Evolutionary conservation across 2,113 vertebrate species (phyloP).

Genomic region (Callaeas wilsoni): DNA sequence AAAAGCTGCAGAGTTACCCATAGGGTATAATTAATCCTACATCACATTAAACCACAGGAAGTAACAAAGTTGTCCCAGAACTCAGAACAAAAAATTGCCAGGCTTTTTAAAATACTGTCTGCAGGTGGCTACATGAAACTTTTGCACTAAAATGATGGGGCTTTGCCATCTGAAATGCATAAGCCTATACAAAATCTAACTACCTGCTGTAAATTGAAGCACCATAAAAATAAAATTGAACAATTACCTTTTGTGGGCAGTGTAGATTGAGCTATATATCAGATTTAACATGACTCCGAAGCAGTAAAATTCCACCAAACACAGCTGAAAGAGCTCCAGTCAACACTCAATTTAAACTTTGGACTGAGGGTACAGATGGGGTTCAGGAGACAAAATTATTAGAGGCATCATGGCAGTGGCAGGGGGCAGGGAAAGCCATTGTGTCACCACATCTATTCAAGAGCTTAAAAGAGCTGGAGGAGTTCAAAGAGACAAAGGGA

Average conservation of each 20-base stretch:
- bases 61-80: background rate
- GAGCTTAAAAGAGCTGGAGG: background rate
- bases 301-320: conserved; percentile 29
- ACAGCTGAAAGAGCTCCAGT: background rate
- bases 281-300: conserved; percentile 11
- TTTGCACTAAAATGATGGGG: conserved; percentile 20
- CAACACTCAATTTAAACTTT: conserved; percentile 19
- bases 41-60: background rate
- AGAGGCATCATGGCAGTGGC: background rate
- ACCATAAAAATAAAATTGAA: conserved; percentile 54
- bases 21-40: background rate
- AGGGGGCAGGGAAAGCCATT: background rate
- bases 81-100: background rate
- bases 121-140: conserved; percentile 38
- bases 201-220: conserved; percentile 28
- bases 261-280: conserved; percentile 20
- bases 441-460: background rate
- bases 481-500: background rate
- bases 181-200: conserved; percentile 20
- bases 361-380: background rate
- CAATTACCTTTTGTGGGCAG: conserved; percentile 27
- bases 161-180: conserved; percentile 24
- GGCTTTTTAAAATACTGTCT: background rate
- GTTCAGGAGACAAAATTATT: background rate
- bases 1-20: background rate